Conservation (phyloP, 2,113 vertebrate genomes). For the Bucco capensis region DNA sequence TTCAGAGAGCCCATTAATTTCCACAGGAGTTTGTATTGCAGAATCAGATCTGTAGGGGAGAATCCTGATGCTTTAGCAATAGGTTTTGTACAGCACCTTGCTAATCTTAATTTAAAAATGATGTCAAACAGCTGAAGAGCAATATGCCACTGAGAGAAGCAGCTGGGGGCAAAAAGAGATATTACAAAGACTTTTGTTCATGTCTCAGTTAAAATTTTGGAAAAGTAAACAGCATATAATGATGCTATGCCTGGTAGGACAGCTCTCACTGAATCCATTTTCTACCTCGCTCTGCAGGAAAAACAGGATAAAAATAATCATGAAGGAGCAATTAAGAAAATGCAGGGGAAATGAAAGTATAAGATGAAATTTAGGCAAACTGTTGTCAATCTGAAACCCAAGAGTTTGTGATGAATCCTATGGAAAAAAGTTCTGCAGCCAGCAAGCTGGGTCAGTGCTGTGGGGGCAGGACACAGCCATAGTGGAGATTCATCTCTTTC, state of each 20-base stretch:
- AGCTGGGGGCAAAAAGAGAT: not conserved
- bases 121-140: not conserved
- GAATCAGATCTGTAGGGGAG: not conserved
- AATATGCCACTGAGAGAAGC: not conserved
- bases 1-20: constrained; percentile 11
- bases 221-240: not conserved
- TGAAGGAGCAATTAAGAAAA: not conserved
- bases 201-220: not conserved
- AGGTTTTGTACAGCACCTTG: not conserved
- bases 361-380: not conserved
- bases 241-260: not conserved
- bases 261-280: not conserved
- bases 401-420: not conserved
- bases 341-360: not conserved
- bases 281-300: not conserved
- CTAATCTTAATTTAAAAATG: not conserved
- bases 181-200: not conserved
- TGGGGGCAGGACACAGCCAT: not conserved
- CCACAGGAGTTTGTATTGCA: not conserved
- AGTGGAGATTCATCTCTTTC: not conserved
- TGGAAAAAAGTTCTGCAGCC: not conserved
- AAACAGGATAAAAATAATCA: not conserved
- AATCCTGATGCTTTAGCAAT: not conserved
- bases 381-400: not conserved
- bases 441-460: not conserved